Evolutionary conservation across 2,888 invertebrate species (phyloP).

Genomic region (Protodeltote pygarga): DNA sequence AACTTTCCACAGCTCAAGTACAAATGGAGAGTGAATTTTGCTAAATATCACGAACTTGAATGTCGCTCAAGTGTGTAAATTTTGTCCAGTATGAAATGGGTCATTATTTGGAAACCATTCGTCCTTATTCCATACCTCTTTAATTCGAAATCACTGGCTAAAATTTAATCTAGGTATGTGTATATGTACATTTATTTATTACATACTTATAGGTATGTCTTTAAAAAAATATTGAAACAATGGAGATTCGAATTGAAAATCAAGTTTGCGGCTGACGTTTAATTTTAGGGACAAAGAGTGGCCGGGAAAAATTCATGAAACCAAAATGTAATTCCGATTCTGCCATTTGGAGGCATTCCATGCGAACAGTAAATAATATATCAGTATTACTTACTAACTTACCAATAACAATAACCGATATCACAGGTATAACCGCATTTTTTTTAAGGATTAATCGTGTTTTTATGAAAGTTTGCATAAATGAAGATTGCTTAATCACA

Average conservation of each 20-base stretch:
- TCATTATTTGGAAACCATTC: constrained; percentile 2
- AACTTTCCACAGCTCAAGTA: constrained; percentile 12
- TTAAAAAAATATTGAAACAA: constrained; percentile 24
- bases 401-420: no score
- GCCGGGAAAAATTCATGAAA: constrained; percentile 37
- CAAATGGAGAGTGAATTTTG: constrained; percentile 1
- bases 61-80: constrained; percentile 11
- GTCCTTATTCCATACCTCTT: background rate
- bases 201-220: background rate
- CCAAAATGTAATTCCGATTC: constrained; percentile 52
- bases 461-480: no score
- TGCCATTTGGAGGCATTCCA: constrained; percentile 37
- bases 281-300: constrained; percentile 55
- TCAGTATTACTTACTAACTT: background rate
- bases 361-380: background rate
- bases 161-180: no score
- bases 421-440: no score
- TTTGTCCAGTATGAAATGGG: constrained; percentile 6
- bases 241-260: constrained; percentile 24
- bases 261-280: constrained; percentile 57
- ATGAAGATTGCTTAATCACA: no score
- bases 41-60: constrained; percentile 3
- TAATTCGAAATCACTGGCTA: no score
- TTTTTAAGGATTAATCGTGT: no score
- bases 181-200: no score